Base-by-base conservation (phyloP, 2,797 vertebrate genomes). In the Sebastiscus albofasciatus region DNA sequence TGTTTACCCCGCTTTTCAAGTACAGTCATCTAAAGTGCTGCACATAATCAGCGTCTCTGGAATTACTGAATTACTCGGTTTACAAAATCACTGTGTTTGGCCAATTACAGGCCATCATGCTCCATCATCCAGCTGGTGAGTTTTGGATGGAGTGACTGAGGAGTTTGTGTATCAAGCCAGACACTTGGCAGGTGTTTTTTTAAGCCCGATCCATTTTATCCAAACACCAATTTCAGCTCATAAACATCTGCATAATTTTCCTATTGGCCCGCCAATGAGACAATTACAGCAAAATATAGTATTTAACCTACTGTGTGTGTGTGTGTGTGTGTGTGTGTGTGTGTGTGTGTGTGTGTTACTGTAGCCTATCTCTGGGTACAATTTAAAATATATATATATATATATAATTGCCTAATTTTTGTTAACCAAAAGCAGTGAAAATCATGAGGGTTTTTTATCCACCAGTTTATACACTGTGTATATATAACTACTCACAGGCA, bases 401-500 rank as follows among this genome's bases (percentile, higher is more conserved):
- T 46, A 46, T 46, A 18, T 11, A 31, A 58, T 9, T 46, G 3
- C 33, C 6, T 52, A 6, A 24, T 27, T 58, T 29, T 4, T 54
- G 24, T 18, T 8, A 58, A 4, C 14, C 26, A 22, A 60, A 29
- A 31, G 46, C 13, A 34, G 31, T 55, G 16, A 20, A 27, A 62
- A 67, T n/a, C 31, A 26, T 24, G 8, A 65, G 1, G 26, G 65
- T 18, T 39, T 2, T 9, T 9, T 3, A 3, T 36, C 4, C 16
- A 29, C 2, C 29, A 11, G 6, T n/a, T 59, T 3, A 2, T 8
- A 26, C 36, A 4, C 18, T 4, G 58, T 18, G 8, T 31, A 10
- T 52, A n/a, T n/a, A n/a, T 46, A n/a, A 36, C 11, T 96, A 99
- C 98, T 99, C 96, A 99, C 98, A 99, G 84, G 98, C 98, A 81